phyloP scores from a whole-genome alignment of 2,888 invertebrate species.

The Drosophila pegasa region DNA sequence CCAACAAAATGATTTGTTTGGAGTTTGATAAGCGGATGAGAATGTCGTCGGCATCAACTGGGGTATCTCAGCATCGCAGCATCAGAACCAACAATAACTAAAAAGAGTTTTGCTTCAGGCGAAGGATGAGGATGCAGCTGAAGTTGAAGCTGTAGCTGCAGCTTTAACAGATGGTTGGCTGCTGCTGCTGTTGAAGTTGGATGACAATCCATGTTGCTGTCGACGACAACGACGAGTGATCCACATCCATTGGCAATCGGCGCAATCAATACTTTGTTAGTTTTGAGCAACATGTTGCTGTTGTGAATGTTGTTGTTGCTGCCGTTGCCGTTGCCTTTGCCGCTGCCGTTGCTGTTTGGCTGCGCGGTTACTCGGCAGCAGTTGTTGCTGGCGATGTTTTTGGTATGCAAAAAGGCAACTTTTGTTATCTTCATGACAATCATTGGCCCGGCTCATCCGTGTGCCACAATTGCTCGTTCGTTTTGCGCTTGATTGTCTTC shows the following conservation, averaged over 20 bases:
- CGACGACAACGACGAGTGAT: slow-evolving; percentile 73
- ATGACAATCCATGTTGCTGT: slow-evolving; percentile 78
- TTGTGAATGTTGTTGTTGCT: slow-evolving; percentile 49
- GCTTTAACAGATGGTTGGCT: slow-evolving; percentile 25
- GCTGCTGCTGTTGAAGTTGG: slow-evolving; percentile 45
- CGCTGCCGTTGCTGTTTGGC: slow-evolving; percentile 38
- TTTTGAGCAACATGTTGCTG: slow-evolving; percentile 76
- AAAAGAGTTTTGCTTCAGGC: slow-evolving; percentile 71
- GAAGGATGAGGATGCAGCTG: slow-evolving; percentile 62
- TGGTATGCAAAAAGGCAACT: slow-evolving; percentile 81
- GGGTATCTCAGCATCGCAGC: slow-evolving; percentile 55
- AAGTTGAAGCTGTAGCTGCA: not conserved
- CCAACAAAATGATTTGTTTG: slow-evolving; percentile 78
- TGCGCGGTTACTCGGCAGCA: slow-evolving; percentile 22
- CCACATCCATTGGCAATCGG: slow-evolving; percentile 77
- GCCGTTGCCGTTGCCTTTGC: slow-evolving; percentile 43
- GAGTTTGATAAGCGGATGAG: slow-evolving; percentile 82
- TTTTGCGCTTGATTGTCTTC: slow-evolving; percentile 79
- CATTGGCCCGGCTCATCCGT: slow-evolving; percentile 76
- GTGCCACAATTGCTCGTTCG: slow-evolving; percentile 79
- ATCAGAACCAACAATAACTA: slow-evolving; percentile 68
- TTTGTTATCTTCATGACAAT: slow-evolving; percentile 81
- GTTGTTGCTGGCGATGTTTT: slow-evolving; percentile 65
- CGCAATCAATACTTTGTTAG: slow-evolving; percentile 80
- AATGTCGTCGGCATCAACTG: slow-evolving; percentile 71